Conservation (phyloP, 2,113 vertebrate genomes). For the Puntigrus tetrazona region DNA sequence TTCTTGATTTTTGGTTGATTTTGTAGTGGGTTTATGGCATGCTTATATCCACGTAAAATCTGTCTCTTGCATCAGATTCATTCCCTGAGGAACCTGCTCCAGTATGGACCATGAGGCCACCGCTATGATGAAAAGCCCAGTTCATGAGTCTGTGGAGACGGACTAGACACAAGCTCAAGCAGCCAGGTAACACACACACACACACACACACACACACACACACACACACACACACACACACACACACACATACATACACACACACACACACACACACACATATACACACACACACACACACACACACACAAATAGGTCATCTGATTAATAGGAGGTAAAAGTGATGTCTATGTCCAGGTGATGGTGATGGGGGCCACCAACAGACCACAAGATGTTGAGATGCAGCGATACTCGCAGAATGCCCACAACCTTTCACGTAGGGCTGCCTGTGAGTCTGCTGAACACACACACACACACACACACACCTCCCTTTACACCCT, state of each 20-base stretch:
- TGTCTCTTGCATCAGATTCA: conserved; percentile 68
- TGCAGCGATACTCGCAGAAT: conserved; percentile 79
- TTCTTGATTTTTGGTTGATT: neutral
- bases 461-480: neutral
- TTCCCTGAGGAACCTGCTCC: conserved; percentile 80
- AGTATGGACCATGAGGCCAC: conserved; percentile 81
- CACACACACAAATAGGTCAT: too few species aligned
- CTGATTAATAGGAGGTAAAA: neutral
- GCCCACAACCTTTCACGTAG: conserved; percentile 76
- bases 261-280: too few species aligned
- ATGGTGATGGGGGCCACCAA: conserved; percentile 84
- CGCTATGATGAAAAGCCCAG: conserved; percentile 85
- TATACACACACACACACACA: too few species aligned
- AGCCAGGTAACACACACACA: conserved; percentile 74
- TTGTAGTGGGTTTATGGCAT: neutral
- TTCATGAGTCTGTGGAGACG: conserved; percentile 87
- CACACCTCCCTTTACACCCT: neutral
- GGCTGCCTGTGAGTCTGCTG: conserved; percentile 72
- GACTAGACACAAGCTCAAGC: conserved; percentile 71
- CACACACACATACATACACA: too few species aligned
- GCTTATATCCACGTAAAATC: neutral
- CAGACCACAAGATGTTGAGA: conserved; percentile 81
- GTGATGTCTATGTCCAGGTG: conserved; percentile 64
- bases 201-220: too few species aligned
- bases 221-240: too few species aligned